Conservation (phyloP, 2,113 vertebrate genomes). For the Polypterus senegalus region DNA sequence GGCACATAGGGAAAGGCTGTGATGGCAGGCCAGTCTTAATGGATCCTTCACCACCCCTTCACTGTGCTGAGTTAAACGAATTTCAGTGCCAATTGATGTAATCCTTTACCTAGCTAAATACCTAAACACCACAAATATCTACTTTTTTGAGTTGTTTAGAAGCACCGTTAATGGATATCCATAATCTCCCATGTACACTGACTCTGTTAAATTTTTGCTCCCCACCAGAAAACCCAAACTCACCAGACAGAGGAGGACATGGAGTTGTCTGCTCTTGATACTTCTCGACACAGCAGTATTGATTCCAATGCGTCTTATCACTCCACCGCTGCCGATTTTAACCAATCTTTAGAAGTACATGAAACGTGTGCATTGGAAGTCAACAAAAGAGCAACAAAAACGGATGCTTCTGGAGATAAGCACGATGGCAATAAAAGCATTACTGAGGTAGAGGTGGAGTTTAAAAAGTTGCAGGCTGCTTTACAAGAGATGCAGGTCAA, state of each 20-base stretch:
- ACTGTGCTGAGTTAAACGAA: too few relatives aligned
- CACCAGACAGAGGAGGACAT: slow-evolving; percentile 32
- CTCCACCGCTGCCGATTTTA: slow-evolving; percentile 60
- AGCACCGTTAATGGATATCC: too few relatives aligned
- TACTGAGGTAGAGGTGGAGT: slow-evolving; percentile 39
- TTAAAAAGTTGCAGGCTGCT: slow-evolving; percentile 50
- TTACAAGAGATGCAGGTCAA: slow-evolving; percentile 59
- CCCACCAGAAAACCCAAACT: slow-evolving; percentile 36
- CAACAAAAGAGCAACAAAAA: slow-evolving; percentile 7
- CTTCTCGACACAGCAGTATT: slow-evolving; percentile 42
- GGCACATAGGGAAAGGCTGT: too few relatives aligned
- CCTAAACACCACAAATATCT: too few relatives aligned
- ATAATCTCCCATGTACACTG: too few relatives aligned
- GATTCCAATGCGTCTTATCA: slow-evolving; percentile 58
- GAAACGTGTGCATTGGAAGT: slow-evolving; percentile 10
- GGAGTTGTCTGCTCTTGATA: slow-evolving; percentile 18
- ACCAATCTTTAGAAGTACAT: slow-evolving; percentile 27
- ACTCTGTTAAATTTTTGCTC: not conserved
- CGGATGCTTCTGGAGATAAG: slow-evolving; percentile 4
- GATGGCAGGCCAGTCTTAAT: too few relatives aligned
- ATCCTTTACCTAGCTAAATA: too few relatives aligned
- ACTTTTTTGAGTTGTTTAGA: too few relatives aligned
- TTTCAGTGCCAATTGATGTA: too few relatives aligned
- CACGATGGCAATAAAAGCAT: slow-evolving; percentile 10
- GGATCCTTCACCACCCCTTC: too few relatives aligned